Percentiles rank a stretch among this genome's conserved stretches.
Conservation (phyloP, 2,113 vertebrate species). For the Barbus barbus region DNA sequence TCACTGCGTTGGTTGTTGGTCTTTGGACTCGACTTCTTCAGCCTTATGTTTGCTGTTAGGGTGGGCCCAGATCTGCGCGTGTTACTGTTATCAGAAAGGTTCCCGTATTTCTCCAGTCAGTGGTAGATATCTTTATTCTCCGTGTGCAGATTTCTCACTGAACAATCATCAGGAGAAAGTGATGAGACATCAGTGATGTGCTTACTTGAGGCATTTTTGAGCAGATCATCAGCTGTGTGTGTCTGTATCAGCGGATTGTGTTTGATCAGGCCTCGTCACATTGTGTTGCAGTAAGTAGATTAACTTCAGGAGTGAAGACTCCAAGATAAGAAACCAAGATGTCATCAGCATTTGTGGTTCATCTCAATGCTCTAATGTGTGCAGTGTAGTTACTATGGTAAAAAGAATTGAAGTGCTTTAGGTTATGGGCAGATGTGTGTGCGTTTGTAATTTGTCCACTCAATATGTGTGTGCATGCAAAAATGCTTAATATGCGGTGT, state of each 20-base stretch:
- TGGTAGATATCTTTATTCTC: neutral
- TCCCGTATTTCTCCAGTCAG: neutral
- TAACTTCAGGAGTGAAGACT: neutral
- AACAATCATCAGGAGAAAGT: neutral
- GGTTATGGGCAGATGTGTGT: neutral
- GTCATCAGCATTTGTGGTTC: conserved; percentile 6
- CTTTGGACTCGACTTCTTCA: conserved; percentile 48
- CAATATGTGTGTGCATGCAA: conserved; percentile 25
- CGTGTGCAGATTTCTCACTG: neutral
- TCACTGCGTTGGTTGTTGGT: conserved; percentile 18
- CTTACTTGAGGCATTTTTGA: neutral
- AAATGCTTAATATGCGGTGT: neutral
- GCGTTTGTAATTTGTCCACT: neutral
- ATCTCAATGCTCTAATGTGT: neutral
- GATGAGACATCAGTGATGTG: conserved; percentile 3
- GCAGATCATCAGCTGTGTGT: conserved; percentile 21
- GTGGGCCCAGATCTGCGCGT: conserved; percentile 41
- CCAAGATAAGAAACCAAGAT: conserved; percentile 25
- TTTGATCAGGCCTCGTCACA: conserved; percentile 20
- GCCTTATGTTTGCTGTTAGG: conserved; percentile 56
- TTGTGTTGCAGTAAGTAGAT: conserved; percentile 28
- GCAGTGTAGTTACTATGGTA: neutral
- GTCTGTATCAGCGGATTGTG: neutral
- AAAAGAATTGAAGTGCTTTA: neutral
- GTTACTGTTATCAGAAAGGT: conserved; percentile 14